Base-by-base conservation (phyloP, 2,888 invertebrate species). In the Diaprepes abbreviatus region DNA sequence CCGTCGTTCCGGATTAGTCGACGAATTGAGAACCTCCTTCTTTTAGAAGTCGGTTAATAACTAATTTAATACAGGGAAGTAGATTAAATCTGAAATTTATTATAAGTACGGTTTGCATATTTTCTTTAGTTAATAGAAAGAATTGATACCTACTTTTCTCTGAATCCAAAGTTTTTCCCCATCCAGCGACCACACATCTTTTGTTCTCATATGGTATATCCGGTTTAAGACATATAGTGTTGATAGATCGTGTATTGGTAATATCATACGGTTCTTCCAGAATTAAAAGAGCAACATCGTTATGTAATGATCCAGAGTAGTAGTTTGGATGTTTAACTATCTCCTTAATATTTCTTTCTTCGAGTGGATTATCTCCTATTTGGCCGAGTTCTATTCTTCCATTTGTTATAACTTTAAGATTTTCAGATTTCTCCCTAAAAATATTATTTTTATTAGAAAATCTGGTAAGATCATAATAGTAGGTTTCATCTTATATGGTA, bases 321-420 rank as follows among this genome's bases (percentile, higher is more conserved):
- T 87, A 93, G 0, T 87, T 85, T 78, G 82, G 73, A 77, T 89
- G 87, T 17, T 84, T 76, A n/a, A 85, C 80, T 0, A 88, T 83
- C 45, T 86, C 84, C 2, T 78, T 68, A 0, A 89, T 89, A 0
- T 77, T 69, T 40, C 88, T 84, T 79, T 93, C 92, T 76, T 91
- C 89, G 71, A 87, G 88, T 0, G 88, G 88, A 59, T 88, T 86
- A 0, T 10, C 33, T 21, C 16, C 90, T 85, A 80, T 92, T 92
- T 50, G 87, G 88, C 0, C 83, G 84, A 0, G 90, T 90, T 82
- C 91, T 90, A 0, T 92, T 89, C 83, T 92, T 91, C 93, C 93
- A 92, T 81, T 93, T 91, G 0, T 92, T 91, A 0, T 91, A 88
- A 89, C 83, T 76, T 85, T 86, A 28, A 78, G 70, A 14, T 71